Evolutionary conservation across 2,797 vertebrate species (phyloP).

Genomic region (Discoglossus pictus): DNA sequence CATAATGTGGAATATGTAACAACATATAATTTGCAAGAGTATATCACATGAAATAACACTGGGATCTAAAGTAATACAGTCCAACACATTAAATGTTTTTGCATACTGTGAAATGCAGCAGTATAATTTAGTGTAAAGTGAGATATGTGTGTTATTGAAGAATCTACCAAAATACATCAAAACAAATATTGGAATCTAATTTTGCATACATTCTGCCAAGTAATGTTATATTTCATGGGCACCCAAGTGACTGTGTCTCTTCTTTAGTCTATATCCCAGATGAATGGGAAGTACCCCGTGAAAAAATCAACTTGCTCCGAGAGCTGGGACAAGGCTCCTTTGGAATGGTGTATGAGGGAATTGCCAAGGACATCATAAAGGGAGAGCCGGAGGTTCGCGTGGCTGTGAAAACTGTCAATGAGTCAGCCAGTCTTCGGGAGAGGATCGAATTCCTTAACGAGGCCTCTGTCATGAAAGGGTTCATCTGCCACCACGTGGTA

Average conservation of each 20-base stretch:
- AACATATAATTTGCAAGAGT: no score
- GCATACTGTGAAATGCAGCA: no score
- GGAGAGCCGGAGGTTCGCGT: slow-evolving; percentile 87
- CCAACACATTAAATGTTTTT: no score
- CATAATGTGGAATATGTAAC: no score
- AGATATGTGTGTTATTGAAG: no score
- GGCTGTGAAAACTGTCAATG: slow-evolving; percentile 95
- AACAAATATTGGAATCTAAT: no score
- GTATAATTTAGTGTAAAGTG: no score
- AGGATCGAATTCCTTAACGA: slow-evolving; percentile 97
- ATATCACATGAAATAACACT: no score
- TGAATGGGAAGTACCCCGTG: slow-evolving; percentile 93
- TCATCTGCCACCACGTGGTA: slow-evolving; percentile 98
- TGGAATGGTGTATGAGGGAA: slow-evolving; percentile 96
- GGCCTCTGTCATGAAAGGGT: slow-evolving; percentile 97
- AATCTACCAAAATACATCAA: no score
- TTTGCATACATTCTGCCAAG: no score
- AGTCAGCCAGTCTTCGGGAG: slow-evolving; percentile 90
- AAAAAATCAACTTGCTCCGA: slow-evolving; percentile 86
- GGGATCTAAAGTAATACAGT: no score
- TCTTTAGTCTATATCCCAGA: slow-evolving; percentile 89
- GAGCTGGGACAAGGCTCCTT: slow-evolving; percentile 97
- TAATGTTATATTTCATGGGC: not conserved
- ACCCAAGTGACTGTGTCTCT: not conserved
- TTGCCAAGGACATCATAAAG: slow-evolving; percentile 90